Conservation (phyloP, 2,888 invertebrate genomes). For the Troides helena region DNA sequence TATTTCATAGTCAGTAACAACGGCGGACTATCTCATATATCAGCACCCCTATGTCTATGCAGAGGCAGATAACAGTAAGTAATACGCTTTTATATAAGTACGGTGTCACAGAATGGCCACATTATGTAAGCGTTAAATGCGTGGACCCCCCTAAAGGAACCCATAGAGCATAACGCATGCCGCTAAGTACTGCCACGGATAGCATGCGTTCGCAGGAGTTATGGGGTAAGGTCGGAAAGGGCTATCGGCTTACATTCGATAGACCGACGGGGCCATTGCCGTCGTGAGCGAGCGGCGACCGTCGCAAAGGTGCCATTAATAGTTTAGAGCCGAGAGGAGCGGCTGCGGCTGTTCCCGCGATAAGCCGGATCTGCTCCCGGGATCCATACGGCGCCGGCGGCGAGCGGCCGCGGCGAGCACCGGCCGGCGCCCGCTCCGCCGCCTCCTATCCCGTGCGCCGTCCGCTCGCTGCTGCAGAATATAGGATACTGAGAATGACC, state of each 20-base stretch:
- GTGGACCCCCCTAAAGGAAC: too few relatives aligned
- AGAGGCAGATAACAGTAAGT: too few relatives aligned
- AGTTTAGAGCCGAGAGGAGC: constrained; percentile 42
- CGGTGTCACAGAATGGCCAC: too few relatives aligned
- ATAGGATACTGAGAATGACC: too few relatives aligned
- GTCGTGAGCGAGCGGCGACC: background rate
- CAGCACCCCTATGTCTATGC: too few relatives aligned
- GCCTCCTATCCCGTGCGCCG: too few relatives aligned
- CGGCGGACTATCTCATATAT: too few relatives aligned
- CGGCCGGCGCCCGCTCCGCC: constrained; percentile 43
- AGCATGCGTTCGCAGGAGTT: background rate
- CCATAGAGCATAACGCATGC: too few relatives aligned
- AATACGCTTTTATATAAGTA: too few relatives aligned
- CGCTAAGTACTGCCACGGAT: too few relatives aligned
- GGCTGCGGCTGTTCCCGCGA: constrained; percentile 45
- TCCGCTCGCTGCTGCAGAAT: constrained; percentile 18
- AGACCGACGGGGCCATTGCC: background rate
- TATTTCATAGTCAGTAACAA: too few relatives aligned
- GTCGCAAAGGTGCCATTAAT: constrained; percentile 37
- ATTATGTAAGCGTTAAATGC: too few relatives aligned
- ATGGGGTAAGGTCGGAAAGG: background rate
- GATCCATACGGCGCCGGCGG: constrained; percentile 52
- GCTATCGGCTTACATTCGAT: background rate
- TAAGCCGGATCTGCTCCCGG: constrained; percentile 60
- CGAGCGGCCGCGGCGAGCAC: constrained; percentile 58